Percentiles rank a stretch among this genome's conserved stretches.
These are phyloP conservation scores for Drosophila anceps DNA, from an alignment of 2,888 invertebrate species.

Conservation along the genomic window DNA sequence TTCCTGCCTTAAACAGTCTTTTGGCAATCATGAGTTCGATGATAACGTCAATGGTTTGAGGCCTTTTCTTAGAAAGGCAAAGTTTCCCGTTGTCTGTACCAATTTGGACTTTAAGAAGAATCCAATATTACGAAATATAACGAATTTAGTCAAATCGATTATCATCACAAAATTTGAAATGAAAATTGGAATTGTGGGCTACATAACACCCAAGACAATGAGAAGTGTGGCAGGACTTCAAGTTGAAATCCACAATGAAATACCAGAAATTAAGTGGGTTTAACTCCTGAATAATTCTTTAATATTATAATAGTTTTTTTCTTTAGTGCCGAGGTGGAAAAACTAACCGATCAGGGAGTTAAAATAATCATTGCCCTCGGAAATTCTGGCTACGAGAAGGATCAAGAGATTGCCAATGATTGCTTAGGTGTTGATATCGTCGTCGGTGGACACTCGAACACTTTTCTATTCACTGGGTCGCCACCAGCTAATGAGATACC, in stretches of 20 bases:
- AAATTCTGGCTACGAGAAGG: conserved; percentile 92
- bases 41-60: conserved; percentile 12
- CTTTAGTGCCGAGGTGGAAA: conserved; percentile 86
- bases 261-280: conserved; percentile 87
- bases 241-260: conserved; percentile 88
- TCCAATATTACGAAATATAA: conserved; percentile 81
- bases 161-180: conserved; percentile 87
- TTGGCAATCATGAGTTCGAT: conserved; percentile 4
- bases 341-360: conserved; percentile 87
- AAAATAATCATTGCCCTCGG: conserved; percentile 93
- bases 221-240: conserved; percentile 86
- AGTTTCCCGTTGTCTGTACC: conserved; percentile 86
- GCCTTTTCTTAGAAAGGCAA: background rate
- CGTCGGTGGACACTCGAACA: conserved; percentile 95
- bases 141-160: conserved; percentile 88
- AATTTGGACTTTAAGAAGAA: conserved; percentile 87
- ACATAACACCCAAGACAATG: conserved; percentile 91
- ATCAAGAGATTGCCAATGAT: conserved; percentile 90
- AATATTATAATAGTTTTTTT: background rate
- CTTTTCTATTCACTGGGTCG: conserved; percentile 91
- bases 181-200: conserved; percentile 92
- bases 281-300: too few species aligned
- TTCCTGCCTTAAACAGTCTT: background rate
- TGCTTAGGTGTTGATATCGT: conserved; percentile 92
- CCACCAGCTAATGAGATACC: conserved; percentile 89